These are phyloP conservation scores for Hedya salicella DNA, from an alignment of 2,888 invertebrate genomes.

Conservation along the genomic window DNA sequence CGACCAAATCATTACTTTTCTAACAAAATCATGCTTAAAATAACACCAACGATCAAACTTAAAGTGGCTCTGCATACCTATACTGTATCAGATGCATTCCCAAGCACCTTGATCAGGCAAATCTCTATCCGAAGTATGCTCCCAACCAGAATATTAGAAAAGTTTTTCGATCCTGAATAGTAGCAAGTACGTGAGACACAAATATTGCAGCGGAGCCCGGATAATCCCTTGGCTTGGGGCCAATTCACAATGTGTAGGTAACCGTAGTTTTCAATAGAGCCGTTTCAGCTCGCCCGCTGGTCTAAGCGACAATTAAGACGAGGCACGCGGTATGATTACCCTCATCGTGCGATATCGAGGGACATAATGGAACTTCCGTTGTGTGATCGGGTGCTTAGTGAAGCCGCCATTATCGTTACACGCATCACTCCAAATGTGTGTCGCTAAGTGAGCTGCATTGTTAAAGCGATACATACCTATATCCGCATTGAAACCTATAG, in stretches of 20 bases:
- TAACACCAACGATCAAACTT: conserved; percentile 21
- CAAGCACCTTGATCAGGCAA: conserved; percentile 52
- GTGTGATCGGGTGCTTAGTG: not conserved
- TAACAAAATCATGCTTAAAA: not conserved
- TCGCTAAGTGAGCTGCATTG: not conserved
- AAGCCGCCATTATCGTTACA: too few species aligned
- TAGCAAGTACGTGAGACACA: conserved; percentile 76
- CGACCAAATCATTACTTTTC: not conserved
- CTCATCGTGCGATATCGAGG: conserved; percentile 38
- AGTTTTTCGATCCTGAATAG: conserved; percentile 82
- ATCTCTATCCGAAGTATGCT: conserved; percentile 66
- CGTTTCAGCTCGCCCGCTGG: conserved; percentile 47
- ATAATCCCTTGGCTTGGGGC: conserved; percentile 78
- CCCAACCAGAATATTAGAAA: conserved; percentile 80
- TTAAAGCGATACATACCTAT: not conserved
- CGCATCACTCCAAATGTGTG: not conserved
- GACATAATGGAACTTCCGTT: conserved; percentile 41
- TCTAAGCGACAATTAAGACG: conserved; percentile 42
- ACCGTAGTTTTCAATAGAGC: conserved; percentile 72
- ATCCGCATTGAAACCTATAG: not conserved
- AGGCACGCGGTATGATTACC: conserved; percentile 42
- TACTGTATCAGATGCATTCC: conserved; percentile 32
- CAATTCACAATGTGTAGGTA: conserved; percentile 76
- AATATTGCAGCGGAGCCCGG: conserved; percentile 73
- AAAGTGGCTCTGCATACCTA: conserved; percentile 4